These are phyloP conservation scores for Rapana venosa DNA, from an alignment of 2,888 invertebrate genomes.

Conservation along the genomic window DNA sequence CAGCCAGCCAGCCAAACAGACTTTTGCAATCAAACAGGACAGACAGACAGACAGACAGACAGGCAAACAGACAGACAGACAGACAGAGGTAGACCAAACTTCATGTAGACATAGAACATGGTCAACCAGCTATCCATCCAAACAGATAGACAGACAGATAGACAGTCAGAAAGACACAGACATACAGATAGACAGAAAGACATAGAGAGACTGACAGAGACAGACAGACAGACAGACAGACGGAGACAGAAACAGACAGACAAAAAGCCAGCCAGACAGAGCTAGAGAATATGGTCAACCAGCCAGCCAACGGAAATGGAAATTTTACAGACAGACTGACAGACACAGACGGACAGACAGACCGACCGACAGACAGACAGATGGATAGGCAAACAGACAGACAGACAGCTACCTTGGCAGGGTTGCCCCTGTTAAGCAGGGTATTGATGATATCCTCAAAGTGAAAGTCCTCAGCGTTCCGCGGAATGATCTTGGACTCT, in stretches of 20 bases:
- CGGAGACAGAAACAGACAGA: background rate
- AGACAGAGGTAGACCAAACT: background rate
- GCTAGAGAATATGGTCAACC: too few relatives aligned
- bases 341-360: background rate
- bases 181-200: background rate
- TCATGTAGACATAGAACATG: background rate
- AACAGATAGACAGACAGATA: background rate
- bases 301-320: background rate
- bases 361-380: background rate
- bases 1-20: background rate
- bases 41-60: constrained; percentile 20
- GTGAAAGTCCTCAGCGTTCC: constrained; percentile 82
- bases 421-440: constrained; percentile 79
- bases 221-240: background rate
- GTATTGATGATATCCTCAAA: constrained; percentile 83
- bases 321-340: too few relatives aligned
- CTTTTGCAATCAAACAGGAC: background rate
- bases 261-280: background rate
- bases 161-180: background rate
- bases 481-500: constrained; percentile 82
- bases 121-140: background rate
- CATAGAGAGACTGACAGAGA: background rate
- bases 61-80: background rate
- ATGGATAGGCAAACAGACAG: constrained; percentile 1
- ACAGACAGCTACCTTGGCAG: constrained; percentile 81